phyloP scores from a whole-genome alignment of 1,140 invertebrate species.

The Drosophila sucinea region DNA sequence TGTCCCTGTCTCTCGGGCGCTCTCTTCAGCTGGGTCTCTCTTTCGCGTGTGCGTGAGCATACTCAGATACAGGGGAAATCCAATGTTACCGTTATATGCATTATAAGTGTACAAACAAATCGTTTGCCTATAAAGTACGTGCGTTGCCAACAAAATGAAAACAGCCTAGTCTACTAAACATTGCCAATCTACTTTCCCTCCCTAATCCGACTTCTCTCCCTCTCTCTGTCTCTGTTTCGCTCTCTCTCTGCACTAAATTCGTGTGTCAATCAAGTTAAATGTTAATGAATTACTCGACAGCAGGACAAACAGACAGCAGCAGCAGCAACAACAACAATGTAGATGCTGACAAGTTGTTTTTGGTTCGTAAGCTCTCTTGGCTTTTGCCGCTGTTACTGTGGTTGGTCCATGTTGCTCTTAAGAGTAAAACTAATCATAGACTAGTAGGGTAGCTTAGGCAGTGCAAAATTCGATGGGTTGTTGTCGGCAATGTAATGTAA shows the following conservation, averaged over 20 bases:
- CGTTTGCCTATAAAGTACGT: constrained; percentile 39
- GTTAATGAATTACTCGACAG: constrained; percentile 75
- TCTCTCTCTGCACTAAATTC: constrained; percentile 27
- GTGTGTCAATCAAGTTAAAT: constrained; percentile 79
- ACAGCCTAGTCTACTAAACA: neutral
- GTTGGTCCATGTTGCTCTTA: constrained; percentile 4
- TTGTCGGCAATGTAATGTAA: too few species aligned
- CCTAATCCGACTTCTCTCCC: neutral
- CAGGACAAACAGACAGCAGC: constrained; percentile 61
- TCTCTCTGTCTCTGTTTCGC: neutral
- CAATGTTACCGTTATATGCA: constrained; percentile 70
- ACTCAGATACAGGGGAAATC: constrained; percentile 54
- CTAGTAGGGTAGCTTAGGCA: constrained; percentile 10
- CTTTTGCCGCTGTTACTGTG: constrained; percentile 24
- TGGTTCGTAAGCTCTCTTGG: constrained; percentile 38
- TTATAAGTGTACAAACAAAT: constrained; percentile 79
- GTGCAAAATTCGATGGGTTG: too few species aligned
- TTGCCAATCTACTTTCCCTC: neutral
- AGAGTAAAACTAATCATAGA: neutral
- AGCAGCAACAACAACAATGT: constrained; percentile 43
- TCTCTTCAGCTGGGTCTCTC: neutral
- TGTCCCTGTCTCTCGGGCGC: neutral
- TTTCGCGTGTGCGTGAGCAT: constrained; percentile 26
- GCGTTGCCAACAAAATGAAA: constrained; percentile 40
- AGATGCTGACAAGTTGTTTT: constrained; percentile 67